Base-by-base conservation (phyloP, 1,140 invertebrate genomes). In the Maniola jurtina region DNA sequence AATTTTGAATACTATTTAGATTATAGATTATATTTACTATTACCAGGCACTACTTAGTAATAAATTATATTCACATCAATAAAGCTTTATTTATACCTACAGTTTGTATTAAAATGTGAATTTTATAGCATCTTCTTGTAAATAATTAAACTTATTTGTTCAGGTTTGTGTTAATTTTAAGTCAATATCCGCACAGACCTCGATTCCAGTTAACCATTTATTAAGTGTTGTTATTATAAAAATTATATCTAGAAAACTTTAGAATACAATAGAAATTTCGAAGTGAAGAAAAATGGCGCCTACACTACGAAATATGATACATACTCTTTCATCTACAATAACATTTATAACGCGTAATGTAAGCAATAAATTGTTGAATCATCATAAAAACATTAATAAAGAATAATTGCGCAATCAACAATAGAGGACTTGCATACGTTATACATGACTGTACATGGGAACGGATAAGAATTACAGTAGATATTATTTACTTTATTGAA, bases 281-380 rank as follows among this genome's bases (percentile, higher is more conserved):
- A 15, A 16, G 48, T 14, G 16, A 61, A 61, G 47, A 15, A 38
- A 61, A 59, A 61, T 36, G 9, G 45, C 16, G 15, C 10, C 14
- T 38, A 38, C 10, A 61, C 35, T 34, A 61, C 16, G 7, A 35
- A 48, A 60, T 34, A 33, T 48, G 58, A 48, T 45, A 42, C 33
- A 60, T 34, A 40, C 42, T 48, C 13, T 7, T 40, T 36, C 57
- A 34, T 45, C 57, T 45, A 48, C 25, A 35, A 60, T 48, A 34
- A 48, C 25, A 35, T 38, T 60, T 34, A 60, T 60, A 11, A n/a
- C 13, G 13, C 9, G 42, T 13, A 45, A 13, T 45, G 11, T n/a
- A 0, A 11, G 42, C 13, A 45, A n/a, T 45, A 45, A 45, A 45
- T 6, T 45, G 42, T 45, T 45, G 42, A 45, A 11, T 45, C 42